Percentiles rank a stretch among this genome's conserved stretches.
Evolutionary conservation across 1,140 invertebrate species (phyloP).

Genomic region (Chionoecetes opilio): DNA sequence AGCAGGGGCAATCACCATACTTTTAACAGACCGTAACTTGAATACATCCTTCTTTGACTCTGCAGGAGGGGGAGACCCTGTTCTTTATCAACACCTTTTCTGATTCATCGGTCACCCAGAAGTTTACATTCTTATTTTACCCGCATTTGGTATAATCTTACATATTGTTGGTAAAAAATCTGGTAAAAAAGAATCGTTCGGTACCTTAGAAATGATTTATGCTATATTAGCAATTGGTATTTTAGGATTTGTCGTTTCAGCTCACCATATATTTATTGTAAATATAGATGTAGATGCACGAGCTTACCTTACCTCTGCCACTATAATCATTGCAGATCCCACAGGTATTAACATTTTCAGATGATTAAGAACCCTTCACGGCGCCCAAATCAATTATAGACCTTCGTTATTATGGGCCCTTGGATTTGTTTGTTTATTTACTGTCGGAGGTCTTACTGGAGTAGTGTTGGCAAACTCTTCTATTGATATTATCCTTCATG

Average conservation of each 20-base stretch:
- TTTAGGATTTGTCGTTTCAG: slow-evolving; percentile 88
- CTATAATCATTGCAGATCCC: neutral
- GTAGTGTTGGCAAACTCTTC: slow-evolving; percentile 89
- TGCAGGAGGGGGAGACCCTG: neutral
- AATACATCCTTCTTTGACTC: neutral
- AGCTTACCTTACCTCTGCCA: slow-evolving; percentile 82
- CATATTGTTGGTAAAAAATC: slow-evolving; percentile 87
- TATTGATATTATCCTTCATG: slow-evolving; percentile 89
- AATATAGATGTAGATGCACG: slow-evolving; percentile 90
- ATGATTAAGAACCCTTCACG: neutral
- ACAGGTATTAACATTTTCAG: slow-evolving; percentile 10
- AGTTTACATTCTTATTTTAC: slow-evolving; percentile 34
- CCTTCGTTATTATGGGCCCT: slow-evolving; percentile 87
- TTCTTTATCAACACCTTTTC: slow-evolving; percentile 41
- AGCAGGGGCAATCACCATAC: slow-evolving; percentile 86
- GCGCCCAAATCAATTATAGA: slow-evolving; percentile 85
- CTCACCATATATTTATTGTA: slow-evolving; percentile 88
- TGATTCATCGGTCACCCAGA: slow-evolving; percentile 27
- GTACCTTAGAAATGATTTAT: slow-evolving; percentile 86
- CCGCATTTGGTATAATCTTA: slow-evolving; percentile 85
- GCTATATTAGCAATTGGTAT: slow-evolving; percentile 83
- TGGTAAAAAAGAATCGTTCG: slow-evolving; percentile 87
- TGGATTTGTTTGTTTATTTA: slow-evolving; percentile 89
- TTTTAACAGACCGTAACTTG: neutral
- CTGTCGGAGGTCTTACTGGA: slow-evolving; percentile 84